Base-by-base conservation (phyloP, 2,113 vertebrate genomes). In the Sturnus vulgaris region DNA sequence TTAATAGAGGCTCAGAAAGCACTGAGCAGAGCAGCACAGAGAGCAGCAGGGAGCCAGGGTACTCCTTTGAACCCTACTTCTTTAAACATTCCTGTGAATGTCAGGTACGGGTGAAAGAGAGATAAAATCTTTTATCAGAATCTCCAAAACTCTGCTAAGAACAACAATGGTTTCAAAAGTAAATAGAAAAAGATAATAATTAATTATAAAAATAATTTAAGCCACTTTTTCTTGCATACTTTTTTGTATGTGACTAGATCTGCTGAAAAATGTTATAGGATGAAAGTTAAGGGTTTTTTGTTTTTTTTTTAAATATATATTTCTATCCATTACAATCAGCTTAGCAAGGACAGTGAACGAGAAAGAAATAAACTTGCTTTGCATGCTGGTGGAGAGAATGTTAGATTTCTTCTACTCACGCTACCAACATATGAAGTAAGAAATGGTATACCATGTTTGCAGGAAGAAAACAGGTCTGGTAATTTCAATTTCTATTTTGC, bases 371-470 rank as follows among this genome's bases (percentile, higher is more conserved):
- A 53, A 12, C 11, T 65, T 75, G 9, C 11, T 92, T 69, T 87
- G 11, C 19, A 35, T 46, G 28, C 9, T 27, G 12, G 2, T 15
- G 23, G 40, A 79, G 33, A 55, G 12, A 28, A 13, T 61, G 7
- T 46, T 82, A 25, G 10, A 71, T 37, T 81, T 40, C 30, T 72
- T 46, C 64, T 50, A 39, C 25, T 39, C 15, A n/a, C 0, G 0
- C 46, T 61, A 53, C 19, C 61, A 52, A 40, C 0, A 0, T 53
- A 27, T 64, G 75, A 92, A 85, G n/a, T 33, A 61, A 39, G 44
- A 89, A 65, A 44, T 30, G 20, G 17, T 85, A 57, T 42, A 12
- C 5, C 12, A 9, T n/a, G 10, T n/a, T 84, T 50, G 31, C 23
- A 68, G 50, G 39, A 52, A 72, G 66, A 82, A 55, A 46, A 2